A percentile compares a stretch with the other conserved stretches of the same genome.
These are phyloP conservation scores for Sciaenops ocellatus DNA, from an alignment of 2,797 vertebrate species.

Conservation along the genomic window DNA sequence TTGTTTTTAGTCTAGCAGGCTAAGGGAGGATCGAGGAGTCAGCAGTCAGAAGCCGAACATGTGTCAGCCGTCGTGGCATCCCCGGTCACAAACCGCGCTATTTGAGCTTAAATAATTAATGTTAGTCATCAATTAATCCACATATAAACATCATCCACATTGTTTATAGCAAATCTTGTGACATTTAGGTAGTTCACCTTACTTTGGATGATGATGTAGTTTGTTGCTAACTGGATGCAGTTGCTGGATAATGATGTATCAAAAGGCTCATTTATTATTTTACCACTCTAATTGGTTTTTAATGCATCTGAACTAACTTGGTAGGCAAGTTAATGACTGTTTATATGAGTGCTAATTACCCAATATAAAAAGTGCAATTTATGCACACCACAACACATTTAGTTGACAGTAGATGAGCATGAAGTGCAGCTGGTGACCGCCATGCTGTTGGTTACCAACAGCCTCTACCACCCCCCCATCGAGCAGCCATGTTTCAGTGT, in stretches of 20 bases:
- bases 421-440: slow-evolving; percentile 18
- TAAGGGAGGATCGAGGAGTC: too few species aligned
- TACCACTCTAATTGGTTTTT: neutral
- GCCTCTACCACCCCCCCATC: slow-evolving; percentile 1
- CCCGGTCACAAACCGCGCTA: neutral
- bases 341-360: neutral
- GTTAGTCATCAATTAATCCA: neutral
- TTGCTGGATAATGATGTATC: neutral
- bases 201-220: neutral
- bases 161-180: neutral
- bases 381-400: neutral
- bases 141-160: neutral
- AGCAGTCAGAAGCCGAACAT: too few species aligned
- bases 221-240: neutral
- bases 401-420: neutral
- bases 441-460: slow-evolving; percentile 8
- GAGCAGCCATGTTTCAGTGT: slow-evolving; percentile 38
- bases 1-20: too few species aligned
- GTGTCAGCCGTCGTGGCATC: too few species aligned
- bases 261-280: neutral
- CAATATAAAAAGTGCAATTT: neutral
- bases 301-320: neutral
- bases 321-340: neutral
- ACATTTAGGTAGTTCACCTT: neutral
- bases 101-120: neutral